Conservation (phyloP, 92 coral and sea anemone genomes). For the Zoanthus sansibaricus region DNA sequence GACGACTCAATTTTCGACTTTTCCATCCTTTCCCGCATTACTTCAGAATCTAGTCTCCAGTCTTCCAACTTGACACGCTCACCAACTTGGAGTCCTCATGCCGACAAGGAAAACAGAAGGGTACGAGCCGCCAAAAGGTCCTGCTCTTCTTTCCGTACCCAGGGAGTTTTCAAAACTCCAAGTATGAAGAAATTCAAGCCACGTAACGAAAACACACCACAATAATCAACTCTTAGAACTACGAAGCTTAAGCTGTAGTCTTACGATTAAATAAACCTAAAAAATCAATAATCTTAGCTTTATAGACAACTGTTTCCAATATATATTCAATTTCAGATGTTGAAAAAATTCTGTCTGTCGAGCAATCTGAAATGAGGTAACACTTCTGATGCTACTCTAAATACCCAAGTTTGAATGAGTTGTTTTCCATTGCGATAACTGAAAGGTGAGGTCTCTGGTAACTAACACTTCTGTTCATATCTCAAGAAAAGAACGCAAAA, state of each 20-base stretch:
- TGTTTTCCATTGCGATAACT: too few species aligned
- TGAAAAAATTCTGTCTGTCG: too few species aligned
- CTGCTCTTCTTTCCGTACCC: slow-evolving; percentile 62
- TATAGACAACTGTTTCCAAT: too few species aligned
- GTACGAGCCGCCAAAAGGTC: slow-evolving; percentile 13
- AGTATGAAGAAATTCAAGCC: slow-evolving; percentile 48
- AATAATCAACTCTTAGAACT: background rate
- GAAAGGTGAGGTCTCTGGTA: too few species aligned
- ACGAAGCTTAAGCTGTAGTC: background rate
- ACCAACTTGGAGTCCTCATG: slow-evolving; percentile 63
- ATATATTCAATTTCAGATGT: too few species aligned
- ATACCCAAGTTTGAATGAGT: too few species aligned
- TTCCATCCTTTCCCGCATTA: slow-evolving; percentile 44
- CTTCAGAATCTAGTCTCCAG: slow-evolving; percentile 58
- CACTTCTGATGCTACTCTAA: too few species aligned
- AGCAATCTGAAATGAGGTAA: too few species aligned
- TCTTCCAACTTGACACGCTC: slow-evolving; percentile 70
- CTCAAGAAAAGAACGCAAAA: too few species aligned
- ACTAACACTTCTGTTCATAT: too few species aligned
- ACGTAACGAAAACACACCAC: slow-evolving; percentile 1
- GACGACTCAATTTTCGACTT: slow-evolving; percentile 67
- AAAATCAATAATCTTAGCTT: background rate
- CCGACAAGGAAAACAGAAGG: slow-evolving; percentile 50
- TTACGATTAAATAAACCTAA: background rate
- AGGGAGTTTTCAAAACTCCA: slow-evolving; percentile 68